Evolutionary conservation across 1,140 invertebrate genomes (phyloP).

Genomic region (Bombus soroeensis): DNA sequence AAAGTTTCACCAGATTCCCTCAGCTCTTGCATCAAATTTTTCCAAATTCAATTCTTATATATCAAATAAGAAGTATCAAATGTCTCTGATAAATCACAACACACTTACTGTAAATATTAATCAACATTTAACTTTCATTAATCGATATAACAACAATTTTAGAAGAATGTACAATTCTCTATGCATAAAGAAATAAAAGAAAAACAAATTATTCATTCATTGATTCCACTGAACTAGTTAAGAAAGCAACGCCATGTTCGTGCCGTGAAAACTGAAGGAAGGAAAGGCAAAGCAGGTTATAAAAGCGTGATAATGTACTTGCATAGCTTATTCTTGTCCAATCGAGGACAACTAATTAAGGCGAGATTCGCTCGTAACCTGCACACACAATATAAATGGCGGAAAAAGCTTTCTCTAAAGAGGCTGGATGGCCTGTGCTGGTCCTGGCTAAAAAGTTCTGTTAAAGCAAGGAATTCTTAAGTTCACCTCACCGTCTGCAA

Average conservation of each 20-base stretch:
- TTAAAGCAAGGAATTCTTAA: constrained; percentile 44
- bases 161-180: neutral
- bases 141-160: neutral
- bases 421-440: neutral
- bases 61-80: neutral
- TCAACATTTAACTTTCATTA: neutral
- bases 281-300: neutral
- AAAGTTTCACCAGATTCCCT: no score
- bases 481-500: neutral
- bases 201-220: neutral
- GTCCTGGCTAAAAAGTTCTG: constrained; percentile 35
- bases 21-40: neutral
- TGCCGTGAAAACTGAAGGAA: neutral
- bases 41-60: neutral
- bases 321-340: constrained; percentile 39
- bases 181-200: neutral
- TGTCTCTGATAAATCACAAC: neutral
- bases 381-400: constrained; percentile 26
- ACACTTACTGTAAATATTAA: neutral
- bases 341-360: constrained; percentile 46
- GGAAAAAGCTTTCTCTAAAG: constrained; percentile 17
- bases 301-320: constrained; percentile 28
- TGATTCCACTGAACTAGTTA: neutral
- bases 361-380: neutral
- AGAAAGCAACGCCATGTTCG: no score